These are phyloP conservation scores for Drosophila koepferae DNA, from an alignment of 2,888 invertebrate species.

Conservation along the genomic window DNA sequence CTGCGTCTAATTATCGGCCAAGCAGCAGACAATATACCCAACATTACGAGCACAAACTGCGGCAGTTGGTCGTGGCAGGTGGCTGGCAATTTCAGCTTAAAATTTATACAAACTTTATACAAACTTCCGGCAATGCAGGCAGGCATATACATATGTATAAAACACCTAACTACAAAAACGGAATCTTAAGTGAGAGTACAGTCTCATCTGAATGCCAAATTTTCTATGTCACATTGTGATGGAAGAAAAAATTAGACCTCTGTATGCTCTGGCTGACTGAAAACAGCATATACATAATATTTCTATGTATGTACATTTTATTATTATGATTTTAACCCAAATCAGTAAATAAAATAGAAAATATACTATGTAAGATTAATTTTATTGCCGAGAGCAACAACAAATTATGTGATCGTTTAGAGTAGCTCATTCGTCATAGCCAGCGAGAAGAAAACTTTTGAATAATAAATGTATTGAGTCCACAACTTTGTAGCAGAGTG, in stretches of 20 bases:
- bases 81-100: conserved; percentile 35
- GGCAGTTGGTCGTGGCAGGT: conserved; percentile 32
- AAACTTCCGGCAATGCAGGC: background rate
- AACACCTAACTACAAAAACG: background rate
- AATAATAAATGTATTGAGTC: background rate
- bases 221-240: no score
- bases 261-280: no score
- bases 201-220: no score
- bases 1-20: conserved; percentile 47
- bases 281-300: no score
- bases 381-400: background rate
- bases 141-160: conserved; percentile 1
- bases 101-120: conserved; percentile 28
- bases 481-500: conserved; percentile 24
- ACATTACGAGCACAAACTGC: conserved; percentile 31
- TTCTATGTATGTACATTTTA: no score
- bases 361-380: background rate
- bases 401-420: background rate
- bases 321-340: background rate
- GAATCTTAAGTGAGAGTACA: background rate
- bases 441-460: background rate
- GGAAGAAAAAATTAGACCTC: no score
- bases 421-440: background rate
- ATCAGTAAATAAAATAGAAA: background rate
- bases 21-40: conserved; percentile 42